A percentile compares a stretch with the other conserved stretches of the same genome.
These are phyloP conservation scores for Dynastes tityus DNA, from an alignment of 2,888 invertebrate species.

Conservation along the genomic window DNA sequence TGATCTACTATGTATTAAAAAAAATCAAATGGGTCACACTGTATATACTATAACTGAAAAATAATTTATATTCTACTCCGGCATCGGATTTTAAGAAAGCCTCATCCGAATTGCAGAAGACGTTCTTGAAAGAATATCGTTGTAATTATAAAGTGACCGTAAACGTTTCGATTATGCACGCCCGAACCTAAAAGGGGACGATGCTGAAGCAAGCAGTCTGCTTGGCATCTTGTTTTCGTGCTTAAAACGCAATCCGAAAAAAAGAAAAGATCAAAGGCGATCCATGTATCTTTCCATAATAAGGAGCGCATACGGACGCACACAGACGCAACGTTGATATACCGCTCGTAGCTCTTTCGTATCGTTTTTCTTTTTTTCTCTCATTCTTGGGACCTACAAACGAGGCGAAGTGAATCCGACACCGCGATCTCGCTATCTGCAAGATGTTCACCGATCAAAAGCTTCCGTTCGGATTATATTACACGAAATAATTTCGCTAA, in stretches of 20 bases:
- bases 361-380: neutral
- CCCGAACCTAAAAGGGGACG: neutral
- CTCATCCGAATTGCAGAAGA: too few relatives aligned
- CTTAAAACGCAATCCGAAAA: slow-evolving; percentile 15
- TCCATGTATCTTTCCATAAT: slow-evolving; percentile 32
- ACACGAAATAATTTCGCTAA: slow-evolving; percentile 34
- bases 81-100: too few relatives aligned
- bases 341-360: neutral
- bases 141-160: slow-evolving; percentile 5
- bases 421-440: slow-evolving; percentile 15
- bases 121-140: too few relatives aligned
- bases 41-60: too few relatives aligned
- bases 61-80: too few relatives aligned
- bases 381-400: neutral
- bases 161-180: slow-evolving; percentile 13
- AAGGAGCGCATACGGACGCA: slow-evolving; percentile 22
- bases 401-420: slow-evolving; percentile 3
- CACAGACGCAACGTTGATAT: slow-evolving; percentile 22
- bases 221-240: slow-evolving; percentile 6
- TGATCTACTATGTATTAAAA: too few relatives aligned
- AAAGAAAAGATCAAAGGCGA: slow-evolving; percentile 29
- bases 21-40: too few relatives aligned
- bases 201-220: neutral
- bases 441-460: neutral
- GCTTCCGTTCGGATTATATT: slow-evolving; percentile 20